phyloP scores from a whole-genome alignment of 2,113 vertebrate genomes.

The Elgaria multicarinata region DNA sequence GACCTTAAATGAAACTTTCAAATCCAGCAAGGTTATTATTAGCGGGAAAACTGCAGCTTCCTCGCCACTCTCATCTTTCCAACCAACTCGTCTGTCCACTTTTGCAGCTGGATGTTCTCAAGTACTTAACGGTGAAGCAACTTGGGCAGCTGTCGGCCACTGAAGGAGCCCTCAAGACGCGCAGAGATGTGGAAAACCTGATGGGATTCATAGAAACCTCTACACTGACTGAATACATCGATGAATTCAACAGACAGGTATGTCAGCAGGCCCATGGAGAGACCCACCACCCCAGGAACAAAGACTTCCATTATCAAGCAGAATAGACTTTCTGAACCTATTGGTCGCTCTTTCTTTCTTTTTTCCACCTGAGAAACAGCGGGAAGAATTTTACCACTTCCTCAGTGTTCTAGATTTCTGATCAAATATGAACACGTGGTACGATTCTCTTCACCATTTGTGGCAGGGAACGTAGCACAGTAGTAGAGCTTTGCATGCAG shows the following conservation, averaged over 20 bases:
- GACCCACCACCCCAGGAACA: too few relatives aligned
- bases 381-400: not conserved
- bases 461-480: not conserved
- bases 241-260: conserved; percentile 32
- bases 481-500: too few relatives aligned
- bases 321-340: not conserved
- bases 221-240: conserved; percentile 16
- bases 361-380: not conserved
- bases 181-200: not conserved
- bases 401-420: not conserved
- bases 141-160: conserved; percentile 29
- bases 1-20: not conserved
- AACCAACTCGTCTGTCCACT: not conserved
- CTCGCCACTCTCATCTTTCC: not conserved
- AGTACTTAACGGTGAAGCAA: conserved; percentile 26
- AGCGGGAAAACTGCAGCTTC: not conserved
- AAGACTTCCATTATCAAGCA: not conserved
- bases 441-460: not conserved
- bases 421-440: not conserved
- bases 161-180: conserved; percentile 2
- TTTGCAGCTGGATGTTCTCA: conserved; percentile 6
- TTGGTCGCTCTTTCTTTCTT: not conserved
- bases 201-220: conserved; percentile 2
- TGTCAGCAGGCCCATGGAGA: not conserved
- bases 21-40: not conserved